A percentile compares a stretch with the other conserved stretches of the same genome.
phyloP scores from a whole-genome alignment of 2,113 vertebrate genomes.

The Cardinalis cardinalis region DNA sequence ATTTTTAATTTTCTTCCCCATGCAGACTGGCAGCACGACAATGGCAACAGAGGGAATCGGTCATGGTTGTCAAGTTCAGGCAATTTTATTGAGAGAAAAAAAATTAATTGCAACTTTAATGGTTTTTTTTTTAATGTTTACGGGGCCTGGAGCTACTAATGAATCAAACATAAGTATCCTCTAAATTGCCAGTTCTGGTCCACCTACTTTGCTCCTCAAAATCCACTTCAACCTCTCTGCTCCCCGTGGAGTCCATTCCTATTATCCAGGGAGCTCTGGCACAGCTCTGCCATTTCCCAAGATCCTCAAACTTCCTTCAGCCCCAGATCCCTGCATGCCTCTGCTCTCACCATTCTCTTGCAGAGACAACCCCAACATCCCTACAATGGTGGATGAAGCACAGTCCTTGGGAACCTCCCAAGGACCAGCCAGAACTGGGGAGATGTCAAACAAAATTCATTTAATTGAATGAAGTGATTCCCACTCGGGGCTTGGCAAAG shows the following conservation, averaged over 20 bases:
- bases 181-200: not conserved
- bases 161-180: constrained; percentile 29
- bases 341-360: not conserved
- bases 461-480: not conserved
- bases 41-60: not conserved
- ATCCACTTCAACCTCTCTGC: not conserved
- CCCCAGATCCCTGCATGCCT: fast-evolving
- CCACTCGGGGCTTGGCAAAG: not conserved
- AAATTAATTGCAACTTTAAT: constrained; percentile 25
- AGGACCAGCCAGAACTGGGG: not conserved
- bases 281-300: fast-evolving
- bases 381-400: not conserved
- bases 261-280: fast-evolving
- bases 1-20: not conserved
- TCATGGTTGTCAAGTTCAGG: constrained; percentile 32
- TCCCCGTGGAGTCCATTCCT: not conserved
- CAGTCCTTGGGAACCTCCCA: not conserved
- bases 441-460: not conserved
- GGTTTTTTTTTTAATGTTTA: constrained; percentile 14
- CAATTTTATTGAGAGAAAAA: constrained; percentile 20
- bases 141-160: constrained; percentile 33
- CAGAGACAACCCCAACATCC: not conserved
- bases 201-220: constrained; percentile 16
- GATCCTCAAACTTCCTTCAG: not conserved
- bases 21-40: constrained; percentile 9